Evolutionary conservation across 2,797 vertebrate species (phyloP).

Genomic region (Fistularia tabacaria): DNA sequence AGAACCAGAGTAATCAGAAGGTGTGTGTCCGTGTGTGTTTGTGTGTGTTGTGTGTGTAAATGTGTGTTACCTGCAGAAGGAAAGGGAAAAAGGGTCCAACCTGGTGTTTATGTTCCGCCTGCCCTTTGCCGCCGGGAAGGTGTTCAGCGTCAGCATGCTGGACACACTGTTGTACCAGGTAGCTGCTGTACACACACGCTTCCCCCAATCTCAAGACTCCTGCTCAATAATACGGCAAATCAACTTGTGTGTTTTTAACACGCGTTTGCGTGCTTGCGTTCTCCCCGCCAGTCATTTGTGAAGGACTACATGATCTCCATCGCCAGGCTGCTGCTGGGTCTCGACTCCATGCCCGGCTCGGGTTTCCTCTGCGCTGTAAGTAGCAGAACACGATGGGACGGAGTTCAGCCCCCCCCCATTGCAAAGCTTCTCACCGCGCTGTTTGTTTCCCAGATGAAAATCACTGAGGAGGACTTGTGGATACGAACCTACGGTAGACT

Average conservation of each 20-base stretch:
- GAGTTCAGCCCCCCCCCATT: neutral
- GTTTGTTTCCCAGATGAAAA: constrained; percentile 73
- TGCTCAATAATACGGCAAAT: neutral
- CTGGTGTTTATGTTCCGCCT: constrained; percentile 85
- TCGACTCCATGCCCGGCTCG: constrained; percentile 84
- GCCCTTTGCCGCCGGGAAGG: constrained; percentile 84
- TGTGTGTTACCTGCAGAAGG: constrained; percentile 70
- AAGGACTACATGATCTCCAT: constrained; percentile 90
- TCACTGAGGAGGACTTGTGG: constrained; percentile 84
- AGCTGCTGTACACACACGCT: constrained; percentile 14
- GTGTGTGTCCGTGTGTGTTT: constrained; percentile 11
- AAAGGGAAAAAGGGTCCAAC: constrained; percentile 83
- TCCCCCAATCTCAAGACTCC: constrained; percentile 8
- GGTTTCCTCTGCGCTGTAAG: constrained; percentile 85
- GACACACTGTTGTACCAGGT: constrained; percentile 86
- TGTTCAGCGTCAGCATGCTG: constrained; percentile 86
- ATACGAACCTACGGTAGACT: constrained; percentile 81
- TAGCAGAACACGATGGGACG: constrained; percentile 14
- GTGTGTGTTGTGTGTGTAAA: neutral
- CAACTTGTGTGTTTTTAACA: constrained; percentile 5
- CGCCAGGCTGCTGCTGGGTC: constrained; percentile 79
- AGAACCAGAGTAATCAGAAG: constrained; percentile 9
- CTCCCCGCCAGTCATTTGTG: constrained; percentile 77
- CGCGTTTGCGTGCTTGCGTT: constrained; percentile 12
- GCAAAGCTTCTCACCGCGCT: neutral